Evolutionary conservation across 64 coral and sea anemone genomes (phyloP), one percentile per base, ranked within the genome.

Genomic region (Catalaphyllia jardinei): DNA sequence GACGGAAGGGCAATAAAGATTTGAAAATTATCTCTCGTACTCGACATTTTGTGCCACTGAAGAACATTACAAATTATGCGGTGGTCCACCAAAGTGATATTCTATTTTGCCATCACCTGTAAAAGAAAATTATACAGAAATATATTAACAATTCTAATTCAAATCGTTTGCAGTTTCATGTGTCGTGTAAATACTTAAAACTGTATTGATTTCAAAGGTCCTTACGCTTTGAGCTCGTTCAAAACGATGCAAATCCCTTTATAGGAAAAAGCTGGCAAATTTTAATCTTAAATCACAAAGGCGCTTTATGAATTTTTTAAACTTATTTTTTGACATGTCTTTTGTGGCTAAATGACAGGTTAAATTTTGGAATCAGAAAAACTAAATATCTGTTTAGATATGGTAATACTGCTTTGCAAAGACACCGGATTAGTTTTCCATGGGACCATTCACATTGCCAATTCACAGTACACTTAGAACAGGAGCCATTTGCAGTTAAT

Each of bases 1-100:
- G 93, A 88, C 0, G 96, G 96, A 13, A 98, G 74, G 65, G 93
- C 83, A 9, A 95, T 79, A 28, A 98, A 98, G 15, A 98, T 69
- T 22, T 98, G 87, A 52, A 98, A 93, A 86, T 22, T 39, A 2
- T 88, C 76, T 30, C 79, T 55, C 12, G 2, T 61, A 35, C 19
- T 67, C 25, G 86, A 51, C 81, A 85, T 85, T 30, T 19, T 77
- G 22, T 16, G 35, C 39, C 16, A 18, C 74, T 2, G 20, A 46
- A 76, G 49, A 76, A 76, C 25, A 22, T 69, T 25, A 27, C 65
- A 27, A 69, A 67, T 67, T 67, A 67, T 8, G 4, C 63, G 9
- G 16, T 79, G 27, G 31, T 8, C 19, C 49, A 17, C 19, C 71
- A 14, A 50, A 52, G 12, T 4, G 42, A 77, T 52, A 15, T 20